Evolutionary conservation across 2,113 vertebrate species (phyloP).

Genomic region (Psophia crepitans): DNA sequence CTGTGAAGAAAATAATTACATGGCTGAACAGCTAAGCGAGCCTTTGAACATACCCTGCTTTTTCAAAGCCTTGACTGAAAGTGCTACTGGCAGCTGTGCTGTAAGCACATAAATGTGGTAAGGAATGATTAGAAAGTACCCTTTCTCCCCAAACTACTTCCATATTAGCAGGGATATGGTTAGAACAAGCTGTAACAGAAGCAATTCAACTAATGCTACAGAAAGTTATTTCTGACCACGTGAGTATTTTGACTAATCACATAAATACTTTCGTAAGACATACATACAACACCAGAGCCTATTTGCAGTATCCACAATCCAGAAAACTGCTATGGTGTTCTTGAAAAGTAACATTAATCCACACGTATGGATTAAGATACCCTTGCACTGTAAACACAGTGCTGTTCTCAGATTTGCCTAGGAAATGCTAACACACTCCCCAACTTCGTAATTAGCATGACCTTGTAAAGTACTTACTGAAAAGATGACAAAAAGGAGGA

Average conservation of each 20-base stretch:
- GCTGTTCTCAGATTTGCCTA: neutral
- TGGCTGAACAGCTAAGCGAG: neutral
- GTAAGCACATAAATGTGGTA: neutral
- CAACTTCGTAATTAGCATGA: neutral
- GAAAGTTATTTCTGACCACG: neutral
- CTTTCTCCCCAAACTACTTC: neutral
- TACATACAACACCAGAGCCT: neutral
- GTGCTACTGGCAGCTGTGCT: neutral
- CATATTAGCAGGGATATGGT: neutral
- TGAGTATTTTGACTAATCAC: neutral
- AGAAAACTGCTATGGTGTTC: neutral
- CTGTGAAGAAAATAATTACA: conserved; percentile 18
- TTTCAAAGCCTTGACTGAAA: conserved; percentile 18
- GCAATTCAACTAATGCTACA: neutral
- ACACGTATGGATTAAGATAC: neutral
- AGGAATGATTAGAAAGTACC: neutral
- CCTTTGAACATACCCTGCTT: neutral
- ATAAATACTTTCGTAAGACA: neutral
- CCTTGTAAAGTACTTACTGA: neutral
- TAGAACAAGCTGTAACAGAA: neutral
- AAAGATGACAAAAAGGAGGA: neutral
- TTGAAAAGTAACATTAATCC: neutral
- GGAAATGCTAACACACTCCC: neutral
- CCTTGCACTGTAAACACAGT: neutral
- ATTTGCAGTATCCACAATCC: neutral